Evolutionary conservation across 2,888 invertebrate genomes (phyloP), one percentile per base, ranked within the genome.

Genomic region (Doris montereyensis): DNA sequence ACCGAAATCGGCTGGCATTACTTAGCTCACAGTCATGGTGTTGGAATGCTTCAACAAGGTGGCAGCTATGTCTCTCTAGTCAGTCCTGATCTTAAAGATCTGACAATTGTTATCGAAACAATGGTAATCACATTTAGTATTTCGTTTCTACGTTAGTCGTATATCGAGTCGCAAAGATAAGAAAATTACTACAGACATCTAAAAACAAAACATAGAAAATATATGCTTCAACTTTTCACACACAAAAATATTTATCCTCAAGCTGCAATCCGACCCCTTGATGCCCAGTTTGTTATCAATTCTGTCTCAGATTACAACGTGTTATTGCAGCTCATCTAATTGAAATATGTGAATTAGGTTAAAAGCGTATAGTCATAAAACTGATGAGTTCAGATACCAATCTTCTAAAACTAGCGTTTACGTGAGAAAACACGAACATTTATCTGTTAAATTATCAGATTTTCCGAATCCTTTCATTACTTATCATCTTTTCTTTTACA

Each of bases 91-190:
- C 82, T 83, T 21, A 87, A 87, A 70, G 85, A 91, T 78, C 80
- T 92, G n/a, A 90, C 91, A 10, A 89, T 92, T 57, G 84, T 92
- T 62, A 87, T 92, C 75, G 92, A 92, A 84, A 91, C 90, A 4
- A 89, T 92, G 90, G 92, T 91, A 82, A 81, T n/a, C n/a, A n/a
- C n/a, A n/a, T n/a, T n/a, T n/a, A n/a, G n/a, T n/a, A n/a, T n/a
- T n/a, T n/a, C n/a, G n/a, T n/a, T n/a, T n/a, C n/a, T n/a, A n/a
- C n/a, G n/a, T n/a, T n/a, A n/a, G n/a, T n/a, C n/a, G n/a, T n/a
- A n/a, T n/a, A n/a, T n/a, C n/a, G n/a, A n/a, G n/a, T n/a, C n/a
- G n/a, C n/a, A n/a, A n/a, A n/a, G n/a, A n/a, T n/a, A n/a, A n/a
- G n/a, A n/a, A n/a, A n/a, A n/a, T n/a, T n/a, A n/a, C n/a, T n/a